phyloP scores from a whole-genome alignment of 2,888 invertebrate species.

The Pterostichus niger region DNA sequence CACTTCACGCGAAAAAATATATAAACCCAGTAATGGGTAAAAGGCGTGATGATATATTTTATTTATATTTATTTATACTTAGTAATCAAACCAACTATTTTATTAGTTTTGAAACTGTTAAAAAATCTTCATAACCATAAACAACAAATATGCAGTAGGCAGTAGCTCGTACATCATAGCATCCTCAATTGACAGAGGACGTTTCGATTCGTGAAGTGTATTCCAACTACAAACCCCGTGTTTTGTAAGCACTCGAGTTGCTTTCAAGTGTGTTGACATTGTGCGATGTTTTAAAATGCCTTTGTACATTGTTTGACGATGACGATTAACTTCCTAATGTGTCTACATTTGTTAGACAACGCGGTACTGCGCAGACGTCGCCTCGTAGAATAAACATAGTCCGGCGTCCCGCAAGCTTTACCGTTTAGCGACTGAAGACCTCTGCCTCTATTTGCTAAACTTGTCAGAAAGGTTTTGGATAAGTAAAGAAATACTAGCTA shows the following conservation, averaged over 20 bases:
- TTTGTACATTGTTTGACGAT: conserved; percentile 64
- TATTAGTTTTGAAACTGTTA: too few relatives aligned
- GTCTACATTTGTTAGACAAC: conserved; percentile 60
- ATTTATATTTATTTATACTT: too few relatives aligned
- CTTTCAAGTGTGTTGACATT: conserved; percentile 53
- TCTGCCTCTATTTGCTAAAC: conserved; percentile 40
- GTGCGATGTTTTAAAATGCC: conserved; percentile 60
- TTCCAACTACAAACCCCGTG: conserved; percentile 27
- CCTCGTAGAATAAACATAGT: conserved; percentile 14
- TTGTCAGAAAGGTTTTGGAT: conserved; percentile 32
- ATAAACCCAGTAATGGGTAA: too few relatives aligned
- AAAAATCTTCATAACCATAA: too few relatives aligned
- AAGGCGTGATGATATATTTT: too few relatives aligned
- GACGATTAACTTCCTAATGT: conserved; percentile 66
- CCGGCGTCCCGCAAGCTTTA: conserved; percentile 36
- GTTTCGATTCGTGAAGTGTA: conserved; percentile 32
- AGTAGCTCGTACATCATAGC: neutral
- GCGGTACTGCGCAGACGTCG: neutral
- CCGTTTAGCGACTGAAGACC: conserved; percentile 22
- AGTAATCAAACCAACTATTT: too few relatives aligned
- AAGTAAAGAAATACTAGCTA: conserved; percentile 43
- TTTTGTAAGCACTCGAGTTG: conserved; percentile 60
- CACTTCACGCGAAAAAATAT: too few relatives aligned
- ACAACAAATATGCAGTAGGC: too few relatives aligned
- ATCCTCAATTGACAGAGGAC: conserved; percentile 23